These are phyloP conservation scores for Myocastor coypus DNA, from an alignment of 2,113 vertebrate species.

Conservation along the genomic window DNA sequence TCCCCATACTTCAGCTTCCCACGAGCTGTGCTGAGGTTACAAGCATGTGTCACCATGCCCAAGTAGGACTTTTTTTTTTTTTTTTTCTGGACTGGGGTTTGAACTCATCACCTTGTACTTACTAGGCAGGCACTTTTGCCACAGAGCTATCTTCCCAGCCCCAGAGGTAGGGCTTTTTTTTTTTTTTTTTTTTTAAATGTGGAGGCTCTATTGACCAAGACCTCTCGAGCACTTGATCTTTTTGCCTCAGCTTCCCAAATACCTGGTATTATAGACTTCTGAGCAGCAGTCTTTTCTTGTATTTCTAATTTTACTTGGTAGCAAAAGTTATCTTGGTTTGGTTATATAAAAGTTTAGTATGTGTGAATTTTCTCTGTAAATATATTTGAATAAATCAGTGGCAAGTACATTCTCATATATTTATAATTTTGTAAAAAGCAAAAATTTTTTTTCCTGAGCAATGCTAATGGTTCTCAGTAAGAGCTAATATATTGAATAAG, in stretches of 20 bases:
- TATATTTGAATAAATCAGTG: constrained; percentile 40
- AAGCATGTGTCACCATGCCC: not conserved
- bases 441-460: not conserved
- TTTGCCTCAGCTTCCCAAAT: not conserved
- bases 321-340: constrained; percentile 31
- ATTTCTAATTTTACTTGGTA: constrained; percentile 48
- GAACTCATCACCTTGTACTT: no score
- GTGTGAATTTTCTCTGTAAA: constrained; percentile 65
- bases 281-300: not conserved
- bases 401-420: not conserved
- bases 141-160: no score
- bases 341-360: constrained; percentile 45
- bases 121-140: no score
- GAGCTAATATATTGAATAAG: no score
- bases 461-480: constrained; percentile 17
- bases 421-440: not conserved
- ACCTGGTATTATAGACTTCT: not conserved
- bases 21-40: not conserved
- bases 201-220: not conserved
- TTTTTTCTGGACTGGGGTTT: no score
- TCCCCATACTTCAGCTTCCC: not conserved
- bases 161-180: no score
- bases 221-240: not conserved
- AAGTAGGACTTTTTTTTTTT: not conserved
- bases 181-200: not conserved